Conservation (phyloP, 1,140 invertebrate species). For the Monochamus saltuarius region DNA sequence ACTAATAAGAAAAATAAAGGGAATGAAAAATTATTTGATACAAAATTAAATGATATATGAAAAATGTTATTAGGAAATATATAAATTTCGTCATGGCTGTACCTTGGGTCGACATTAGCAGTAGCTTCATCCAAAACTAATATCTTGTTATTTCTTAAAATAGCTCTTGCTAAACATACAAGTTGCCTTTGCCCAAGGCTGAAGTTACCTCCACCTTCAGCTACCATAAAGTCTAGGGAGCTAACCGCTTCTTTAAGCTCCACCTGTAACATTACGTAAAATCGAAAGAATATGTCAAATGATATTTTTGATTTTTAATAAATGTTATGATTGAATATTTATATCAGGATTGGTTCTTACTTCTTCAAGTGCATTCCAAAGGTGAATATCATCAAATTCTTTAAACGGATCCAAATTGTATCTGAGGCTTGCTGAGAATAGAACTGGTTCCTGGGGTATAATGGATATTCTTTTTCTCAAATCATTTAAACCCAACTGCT, state of each 20-base stretch:
- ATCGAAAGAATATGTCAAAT: neutral
- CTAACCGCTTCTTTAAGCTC: slow-evolving; percentile 62
- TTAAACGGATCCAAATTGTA: slow-evolving; percentile 85
- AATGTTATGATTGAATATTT: neutral
- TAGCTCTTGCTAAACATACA: slow-evolving; percentile 62
- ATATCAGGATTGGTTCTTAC: neutral
- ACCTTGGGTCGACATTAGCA: slow-evolving; percentile 58
- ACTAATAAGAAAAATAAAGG: too few relatives aligned
- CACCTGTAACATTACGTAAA: slow-evolving; percentile 50
- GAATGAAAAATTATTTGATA: too few relatives aligned
- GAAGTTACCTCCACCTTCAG: slow-evolving; percentile 57
- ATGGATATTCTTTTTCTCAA: slow-evolving; percentile 73
- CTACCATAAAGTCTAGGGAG: slow-evolving; percentile 54
- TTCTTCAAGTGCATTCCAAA: neutral
- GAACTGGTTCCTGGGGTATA: slow-evolving; percentile 80
- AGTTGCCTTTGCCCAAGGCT: slow-evolving; percentile 63
- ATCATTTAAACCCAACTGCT: slow-evolving; percentile 65
- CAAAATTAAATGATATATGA: too few relatives aligned
- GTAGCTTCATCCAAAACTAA: slow-evolving; percentile 62
- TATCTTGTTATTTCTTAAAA: slow-evolving; percentile 60
- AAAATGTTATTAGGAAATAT: too few relatives aligned
- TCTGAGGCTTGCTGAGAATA: slow-evolving; percentile 75
- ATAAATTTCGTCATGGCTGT: too few relatives aligned
- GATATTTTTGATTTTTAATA: neutral
- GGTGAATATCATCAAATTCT: slow-evolving; percentile 45